Base-by-base conservation (phyloP, 1,140 invertebrate species). In the Camponotus vicinus region DNA sequence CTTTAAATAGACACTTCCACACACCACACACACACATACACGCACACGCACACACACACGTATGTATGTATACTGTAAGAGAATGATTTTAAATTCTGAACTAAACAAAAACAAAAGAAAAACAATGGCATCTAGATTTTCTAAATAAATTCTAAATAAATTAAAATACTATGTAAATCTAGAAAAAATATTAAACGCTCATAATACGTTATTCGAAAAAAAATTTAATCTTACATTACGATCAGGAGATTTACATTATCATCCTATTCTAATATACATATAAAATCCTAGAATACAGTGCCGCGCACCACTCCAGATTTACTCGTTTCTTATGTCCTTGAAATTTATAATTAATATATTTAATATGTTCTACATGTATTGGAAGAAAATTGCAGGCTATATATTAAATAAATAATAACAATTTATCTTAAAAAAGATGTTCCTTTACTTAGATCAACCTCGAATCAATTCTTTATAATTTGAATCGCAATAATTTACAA, bases 221-320 rank as follows among this genome's bases (percentile, higher is more conserved):
- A 52, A 15, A 52, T 45, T 45, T 45, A 34, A 15, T 80, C 37
- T 4, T 11, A 61, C 9, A 61, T 59, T 45, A 32, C 7, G 8
- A 3, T 66, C 27, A 27, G 27, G 21, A 37, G 1, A 59, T 82
- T 61, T 37, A 61, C 32, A 73, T 61, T 75, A 9, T 18, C 45
- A 63, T 61, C 15, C 2, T 2, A 15, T 79, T 67, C 6, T 55
- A 55, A 79, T 73, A 61, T 80, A 69, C 8, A 49, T 69, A 80
- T 55, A 61, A 73, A 75, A 55, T 61, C 79, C 67, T 82, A 82
- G 79, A 83, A 83, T 49, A 69, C 37, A 82, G 79, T 83, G 79
- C 69, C 79, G 40, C 69, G 79, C 79, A 83, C 79, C 79, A 83
- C 79, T 83, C 79, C 79, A 83, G 55, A 69, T 83, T 83, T 61